Evolutionary conservation across 2,888 invertebrate species (phyloP), one percentile per base, ranked within the genome.

Genomic region (Rhimphoctona megacephalus): DNA sequence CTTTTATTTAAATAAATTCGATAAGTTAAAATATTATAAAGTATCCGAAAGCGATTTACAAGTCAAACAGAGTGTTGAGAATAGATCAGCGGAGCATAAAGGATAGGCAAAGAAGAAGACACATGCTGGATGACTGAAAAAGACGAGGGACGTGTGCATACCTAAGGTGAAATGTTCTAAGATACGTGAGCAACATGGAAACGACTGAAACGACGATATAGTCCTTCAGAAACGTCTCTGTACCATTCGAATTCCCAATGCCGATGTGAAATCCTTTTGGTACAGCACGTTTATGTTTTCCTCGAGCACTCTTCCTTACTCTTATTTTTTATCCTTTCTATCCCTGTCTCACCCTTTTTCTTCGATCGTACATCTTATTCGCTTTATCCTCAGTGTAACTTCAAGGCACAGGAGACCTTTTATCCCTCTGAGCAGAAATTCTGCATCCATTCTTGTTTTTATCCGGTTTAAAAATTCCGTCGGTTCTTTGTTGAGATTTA

Each of bases 151-250:
- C 81, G 66, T 81, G 77, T 81, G 85, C 81, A 85, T 81, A 85
- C 85, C 72, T 77, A 76, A 83, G 74, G 74, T 76, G 79, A 80
- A 82, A 85, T 80, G 79, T 69, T 79, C 79, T 33, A 19, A 61
- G 54, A 49, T 70, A 85, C 85, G 85, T 82, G 85, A 85, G 79
- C 11, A 64, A 74, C 73, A 83, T 82, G 43, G 64, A 76, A 83
- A 85, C 72, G 85, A 81, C 64, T 54, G 33, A 33, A 61, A 54
- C 17, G 49, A 69, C 67, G 57, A 66, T 77, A 85, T 66, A 66
- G 79, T 79, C 30, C 76, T 76, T 78, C 57, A 52, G 67, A 67
- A 79, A 33, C 61, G 77, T 81, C 85, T 78, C 57, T 36, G 52
- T 66, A 78, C 46, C 39, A 61, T 80, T 74, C 76, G 70, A 85